Percentiles rank a stretch among this genome's conserved stretches.
phyloP scores from a whole-genome alignment of 2,888 invertebrate species.

The Diarsia brunnea region DNA sequence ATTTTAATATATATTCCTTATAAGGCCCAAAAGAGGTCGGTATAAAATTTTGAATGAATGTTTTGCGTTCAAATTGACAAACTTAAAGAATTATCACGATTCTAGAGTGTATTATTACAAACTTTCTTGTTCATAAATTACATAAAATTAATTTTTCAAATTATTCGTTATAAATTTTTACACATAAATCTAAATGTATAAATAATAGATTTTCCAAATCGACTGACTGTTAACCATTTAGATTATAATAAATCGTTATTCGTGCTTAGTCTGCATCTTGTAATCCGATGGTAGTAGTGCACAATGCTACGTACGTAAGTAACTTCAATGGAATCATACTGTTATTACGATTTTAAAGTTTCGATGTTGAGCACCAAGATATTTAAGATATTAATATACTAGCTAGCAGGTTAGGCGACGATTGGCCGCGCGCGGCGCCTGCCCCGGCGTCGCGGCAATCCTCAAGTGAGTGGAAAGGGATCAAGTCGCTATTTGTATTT shows the following conservation, averaged over 20 bases:
- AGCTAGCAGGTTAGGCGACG: slow-evolving; percentile 58
- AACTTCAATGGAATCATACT: slow-evolving; percentile 56
- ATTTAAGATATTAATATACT: slow-evolving; percentile 38
- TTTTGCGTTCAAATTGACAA: slow-evolving; percentile 47
- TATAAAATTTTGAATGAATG: slow-evolving; percentile 37
- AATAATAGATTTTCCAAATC: slow-evolving; percentile 66
- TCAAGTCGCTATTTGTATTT: slow-evolving; percentile 71
- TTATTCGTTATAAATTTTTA: slow-evolving; percentile 60
- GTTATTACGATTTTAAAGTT: slow-evolving; percentile 69
- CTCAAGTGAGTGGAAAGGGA: slow-evolving; percentile 69
- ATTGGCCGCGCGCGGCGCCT: slow-evolving; percentile 60
- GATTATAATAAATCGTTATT: slow-evolving; percentile 62
- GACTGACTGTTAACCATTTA: slow-evolving; percentile 72
- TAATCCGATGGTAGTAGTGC: slow-evolving; percentile 56
- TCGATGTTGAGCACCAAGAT: slow-evolving; percentile 73
- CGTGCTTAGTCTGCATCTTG: slow-evolving; percentile 65
- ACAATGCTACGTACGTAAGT: slow-evolving; percentile 52
- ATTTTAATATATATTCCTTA: slow-evolving; percentile 57
- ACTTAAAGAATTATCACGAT: slow-evolving; percentile 35
- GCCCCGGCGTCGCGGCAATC: slow-evolving; percentile 57
- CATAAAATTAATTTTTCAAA: slow-evolving; percentile 44
- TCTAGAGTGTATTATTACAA: slow-evolving; percentile 52
- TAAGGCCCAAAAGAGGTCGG: slow-evolving; percentile 36
- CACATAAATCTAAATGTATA: slow-evolving; percentile 61
- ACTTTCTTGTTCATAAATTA: slow-evolving; percentile 51